phyloP scores from a whole-genome alignment of 2,888 invertebrate species.

The Melinopterus prodromus region DNA sequence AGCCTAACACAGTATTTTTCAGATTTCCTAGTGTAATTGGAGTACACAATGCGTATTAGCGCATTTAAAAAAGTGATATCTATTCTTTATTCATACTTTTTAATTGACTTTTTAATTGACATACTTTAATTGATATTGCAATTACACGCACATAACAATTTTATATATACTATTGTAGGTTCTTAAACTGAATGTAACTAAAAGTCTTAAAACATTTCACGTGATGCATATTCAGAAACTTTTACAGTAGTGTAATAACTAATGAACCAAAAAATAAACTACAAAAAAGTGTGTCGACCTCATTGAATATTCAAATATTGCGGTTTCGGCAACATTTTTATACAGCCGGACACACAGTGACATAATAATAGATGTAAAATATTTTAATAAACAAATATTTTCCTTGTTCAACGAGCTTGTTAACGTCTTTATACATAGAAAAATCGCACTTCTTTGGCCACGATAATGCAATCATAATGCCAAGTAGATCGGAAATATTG shows the following conservation, averaged over 20 bases:
- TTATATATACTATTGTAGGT: too few relatives aligned
- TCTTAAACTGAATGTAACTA: too few relatives aligned
- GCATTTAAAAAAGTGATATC: too few relatives aligned
- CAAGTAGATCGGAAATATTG: conserved; percentile 4
- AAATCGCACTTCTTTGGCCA: background rate
- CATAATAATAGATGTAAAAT: background rate
- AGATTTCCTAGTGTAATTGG: too few relatives aligned
- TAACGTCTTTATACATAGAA: background rate
- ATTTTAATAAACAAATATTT: conserved; percentile 4
- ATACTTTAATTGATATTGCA: too few relatives aligned
- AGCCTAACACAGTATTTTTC: too few relatives aligned
- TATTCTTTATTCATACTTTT: too few relatives aligned
- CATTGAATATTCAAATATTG: background rate
- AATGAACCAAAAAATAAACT: background rate
- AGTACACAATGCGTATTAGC: too few relatives aligned
- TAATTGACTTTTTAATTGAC: too few relatives aligned
- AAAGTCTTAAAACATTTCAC: too few relatives aligned
- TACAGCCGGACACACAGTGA: background rate
- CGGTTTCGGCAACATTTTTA: background rate
- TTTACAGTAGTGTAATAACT: background rate
- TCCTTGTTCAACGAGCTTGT: background rate
- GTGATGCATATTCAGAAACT: too few relatives aligned
- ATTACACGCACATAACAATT: too few relatives aligned
- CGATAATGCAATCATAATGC: background rate
- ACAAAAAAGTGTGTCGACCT: background rate